phyloP scores from a whole-genome alignment of 2,797 vertebrate species.

The Leptoclinus maculatus region DNA sequence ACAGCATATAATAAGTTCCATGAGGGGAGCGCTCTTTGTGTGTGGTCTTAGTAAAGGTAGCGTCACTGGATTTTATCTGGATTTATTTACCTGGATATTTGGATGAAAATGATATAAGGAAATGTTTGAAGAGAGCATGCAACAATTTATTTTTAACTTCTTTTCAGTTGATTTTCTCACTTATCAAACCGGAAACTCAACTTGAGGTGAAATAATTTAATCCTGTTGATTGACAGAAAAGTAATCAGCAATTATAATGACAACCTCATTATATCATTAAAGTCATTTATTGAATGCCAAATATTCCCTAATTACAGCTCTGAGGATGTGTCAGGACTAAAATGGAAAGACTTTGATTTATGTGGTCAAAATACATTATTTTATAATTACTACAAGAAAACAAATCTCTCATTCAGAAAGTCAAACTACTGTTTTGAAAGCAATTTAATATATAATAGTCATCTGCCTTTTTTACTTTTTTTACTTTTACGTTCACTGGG shows the following conservation, averaged over 20 bases:
- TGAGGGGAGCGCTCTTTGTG: constrained; percentile 4
- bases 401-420: background rate
- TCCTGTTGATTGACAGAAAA: background rate
- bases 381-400: background rate
- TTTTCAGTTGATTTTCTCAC: background rate
- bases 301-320: background rate
- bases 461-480: background rate
- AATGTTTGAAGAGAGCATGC: background rate
- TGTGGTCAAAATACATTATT: background rate
- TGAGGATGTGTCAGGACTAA: background rate
- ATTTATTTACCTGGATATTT: constrained; percentile 16
- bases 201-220: background rate
- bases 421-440: constrained; percentile 29
- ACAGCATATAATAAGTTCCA: constrained; percentile 29
- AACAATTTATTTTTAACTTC: background rate
- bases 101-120: background rate
- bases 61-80: background rate
- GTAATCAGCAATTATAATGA: background rate
- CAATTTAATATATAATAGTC: background rate
- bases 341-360: constrained; percentile 15
- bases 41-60: background rate
- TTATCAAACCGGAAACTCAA: background rate
- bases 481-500: background rate
- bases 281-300: background rate
- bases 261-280: background rate